Percentiles rank a stretch among this genome's conserved stretches.
Evolutionary conservation across 1,140 invertebrate species (phyloP).

Genomic region (Gonatopus flavifemur): DNA sequence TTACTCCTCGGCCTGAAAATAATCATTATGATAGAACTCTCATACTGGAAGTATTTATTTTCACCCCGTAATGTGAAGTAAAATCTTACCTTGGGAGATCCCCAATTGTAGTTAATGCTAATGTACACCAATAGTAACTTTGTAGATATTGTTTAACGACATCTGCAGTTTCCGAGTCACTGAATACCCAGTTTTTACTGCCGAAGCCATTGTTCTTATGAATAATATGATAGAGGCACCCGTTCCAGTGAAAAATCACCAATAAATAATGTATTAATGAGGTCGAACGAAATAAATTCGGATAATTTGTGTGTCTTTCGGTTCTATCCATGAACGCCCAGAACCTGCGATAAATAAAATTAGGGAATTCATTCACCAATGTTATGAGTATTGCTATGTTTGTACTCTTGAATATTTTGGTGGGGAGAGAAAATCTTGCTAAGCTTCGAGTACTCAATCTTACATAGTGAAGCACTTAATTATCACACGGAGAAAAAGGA

Average conservation of each 20-base stretch:
- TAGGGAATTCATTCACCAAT: too few species aligned
- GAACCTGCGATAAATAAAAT: too few species aligned
- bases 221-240: conserved; percentile 95
- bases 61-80: not conserved
- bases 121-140: conserved; percentile 97
- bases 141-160: conserved; percentile 94
- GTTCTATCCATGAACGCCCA: conserved; percentile 99
- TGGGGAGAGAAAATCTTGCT: too few species aligned
- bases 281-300: conserved; percentile 93
- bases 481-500: too few species aligned
- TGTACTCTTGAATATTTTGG: too few species aligned
- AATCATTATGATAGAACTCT: not conserved
- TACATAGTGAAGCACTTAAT: too few species aligned
- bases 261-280: conserved; percentile 94
- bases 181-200: conserved; percentile 87
- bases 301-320: conserved; percentile 97
- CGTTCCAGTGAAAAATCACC: conserved; percentile 99
- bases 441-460: too few species aligned
- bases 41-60: not conserved
- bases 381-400: too few species aligned
- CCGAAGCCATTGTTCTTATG: conserved; percentile 93
- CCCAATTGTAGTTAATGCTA: conserved; percentile 91
- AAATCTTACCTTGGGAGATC: conserved; percentile 58
- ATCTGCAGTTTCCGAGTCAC: conserved; percentile 78
- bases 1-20: conserved; percentile 74